phyloP scores from a whole-genome alignment of 1,140 invertebrate species.

The Gryon sp. region DNA sequence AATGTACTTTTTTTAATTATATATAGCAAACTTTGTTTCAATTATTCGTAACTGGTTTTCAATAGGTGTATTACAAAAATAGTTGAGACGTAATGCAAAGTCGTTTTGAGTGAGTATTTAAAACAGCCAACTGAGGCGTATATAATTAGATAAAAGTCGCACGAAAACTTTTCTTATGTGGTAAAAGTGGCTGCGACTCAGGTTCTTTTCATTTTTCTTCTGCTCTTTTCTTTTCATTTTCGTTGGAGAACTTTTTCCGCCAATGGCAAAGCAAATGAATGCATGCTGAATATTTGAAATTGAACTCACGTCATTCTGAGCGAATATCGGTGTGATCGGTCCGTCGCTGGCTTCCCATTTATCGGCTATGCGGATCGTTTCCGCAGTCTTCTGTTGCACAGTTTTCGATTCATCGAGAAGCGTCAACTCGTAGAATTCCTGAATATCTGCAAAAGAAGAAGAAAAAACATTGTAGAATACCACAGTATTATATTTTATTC shows the following conservation, averaged over 20 bases:
- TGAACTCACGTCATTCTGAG: slow-evolving; percentile 83
- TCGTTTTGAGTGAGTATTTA: too few species aligned
- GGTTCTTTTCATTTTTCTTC: not conserved
- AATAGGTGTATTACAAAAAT: too few species aligned
- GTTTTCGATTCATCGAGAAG: slow-evolving; percentile 96
- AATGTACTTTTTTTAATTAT: too few species aligned
- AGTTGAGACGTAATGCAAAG: too few species aligned
- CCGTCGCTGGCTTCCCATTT: slow-evolving; percentile 93
- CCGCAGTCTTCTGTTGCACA: slow-evolving; percentile 95
- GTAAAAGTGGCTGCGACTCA: not conserved
- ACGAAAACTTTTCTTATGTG: slow-evolving; percentile 35
- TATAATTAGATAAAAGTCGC: slow-evolving; percentile 34
- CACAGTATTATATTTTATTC: slow-evolving; percentile 47
- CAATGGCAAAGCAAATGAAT: slow-evolving; percentile 43
- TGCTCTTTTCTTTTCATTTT: not conserved
- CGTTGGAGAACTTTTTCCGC: slow-evolving; percentile 9
- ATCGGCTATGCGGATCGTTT: slow-evolving; percentile 96
- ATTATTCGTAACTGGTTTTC: too few species aligned
- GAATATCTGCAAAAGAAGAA: slow-evolving; percentile 91
- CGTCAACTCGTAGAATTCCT: slow-evolving; percentile 99
- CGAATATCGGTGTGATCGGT: slow-evolving; percentile 81
- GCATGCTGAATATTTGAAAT: slow-evolving; percentile 56
- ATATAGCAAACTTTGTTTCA: too few species aligned
- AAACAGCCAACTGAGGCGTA: slow-evolving; percentile 5
- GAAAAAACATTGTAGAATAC: slow-evolving; percentile 46